Conservation (phyloP, 2,888 invertebrate species). For the Baccha elongata region DNA sequence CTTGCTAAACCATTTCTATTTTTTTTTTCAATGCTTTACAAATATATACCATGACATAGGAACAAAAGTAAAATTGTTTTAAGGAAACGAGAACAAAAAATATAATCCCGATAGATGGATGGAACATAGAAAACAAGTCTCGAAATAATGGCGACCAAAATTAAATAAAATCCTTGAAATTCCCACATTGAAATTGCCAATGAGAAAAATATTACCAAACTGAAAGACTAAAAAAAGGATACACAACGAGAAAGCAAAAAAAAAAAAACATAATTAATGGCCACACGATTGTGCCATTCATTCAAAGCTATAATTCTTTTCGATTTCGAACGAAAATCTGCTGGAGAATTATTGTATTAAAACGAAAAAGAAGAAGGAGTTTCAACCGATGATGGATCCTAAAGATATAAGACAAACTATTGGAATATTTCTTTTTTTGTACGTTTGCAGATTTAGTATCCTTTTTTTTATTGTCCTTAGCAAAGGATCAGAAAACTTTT, state of each 20-base stretch:
- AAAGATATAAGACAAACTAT: neutral
- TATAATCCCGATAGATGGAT: too few species aligned
- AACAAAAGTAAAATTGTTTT: slow-evolving; percentile 38
- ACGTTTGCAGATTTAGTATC: slow-evolving; percentile 15
- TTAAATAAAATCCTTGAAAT: slow-evolving; percentile 63
- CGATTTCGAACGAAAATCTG: slow-evolving; percentile 29
- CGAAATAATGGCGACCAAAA: slow-evolving; percentile 70
- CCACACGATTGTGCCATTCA: slow-evolving; percentile 73
- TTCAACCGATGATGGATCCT: slow-evolving; percentile 8
- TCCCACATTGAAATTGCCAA: slow-evolving; percentile 62
- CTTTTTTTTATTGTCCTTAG: neutral
- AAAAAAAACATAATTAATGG: slow-evolving; percentile 67
- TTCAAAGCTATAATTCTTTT: slow-evolving; percentile 68
- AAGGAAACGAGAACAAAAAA: neutral
- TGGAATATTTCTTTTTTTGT: slow-evolving; percentile 18
- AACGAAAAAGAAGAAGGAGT: slow-evolving; percentile 13
- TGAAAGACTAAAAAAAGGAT: slow-evolving; percentile 30
- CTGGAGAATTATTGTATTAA: slow-evolving; percentile 24
- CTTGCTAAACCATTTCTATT: slow-evolving; percentile 9
- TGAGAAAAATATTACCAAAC: slow-evolving; percentile 64
- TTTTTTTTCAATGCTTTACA: slow-evolving; percentile 38
- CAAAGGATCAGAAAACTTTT: slow-evolving; percentile 39
- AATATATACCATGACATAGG: slow-evolving; percentile 49
- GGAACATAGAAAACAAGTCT: slow-evolving; percentile 23
- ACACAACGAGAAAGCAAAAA: slow-evolving; percentile 29